Conservation (phyloP, 2,888 invertebrate species). For the Caenorhabditis plicata region DNA sequence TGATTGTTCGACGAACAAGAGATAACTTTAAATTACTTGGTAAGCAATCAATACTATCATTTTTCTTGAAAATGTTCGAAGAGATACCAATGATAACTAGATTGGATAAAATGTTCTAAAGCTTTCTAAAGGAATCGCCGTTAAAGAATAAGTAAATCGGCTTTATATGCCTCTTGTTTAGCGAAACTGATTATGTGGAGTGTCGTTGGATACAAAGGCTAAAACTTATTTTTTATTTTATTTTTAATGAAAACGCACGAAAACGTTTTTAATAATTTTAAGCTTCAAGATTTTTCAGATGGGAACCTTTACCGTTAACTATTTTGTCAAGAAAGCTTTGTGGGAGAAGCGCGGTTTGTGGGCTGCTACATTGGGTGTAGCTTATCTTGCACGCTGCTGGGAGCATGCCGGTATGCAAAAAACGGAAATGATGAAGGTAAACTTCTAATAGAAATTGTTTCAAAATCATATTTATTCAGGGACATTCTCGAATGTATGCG, state of each 20-base stretch:
- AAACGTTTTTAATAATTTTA: too few relatives aligned
- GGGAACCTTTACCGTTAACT: conserved; percentile 58
- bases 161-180: too few relatives aligned
- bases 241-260: too few relatives aligned
- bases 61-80: too few relatives aligned
- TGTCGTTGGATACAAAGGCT: neutral
- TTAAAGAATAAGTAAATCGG: too few relatives aligned
- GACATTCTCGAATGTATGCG: conserved; percentile 53
- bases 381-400: conserved; percentile 50
- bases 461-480: conserved; percentile 18
- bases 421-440: conserved; percentile 56
- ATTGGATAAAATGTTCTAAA: too few relatives aligned
- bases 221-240: neutral
- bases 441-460: neutral
- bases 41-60: too few relatives aligned
- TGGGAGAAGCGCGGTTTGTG: conserved; percentile 42
- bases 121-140: too few relatives aligned
- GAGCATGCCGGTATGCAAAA: conserved; percentile 46
- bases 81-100: too few relatives aligned
- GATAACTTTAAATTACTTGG: too few relatives aligned
- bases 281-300: conserved; percentile 29
- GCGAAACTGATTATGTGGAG: conserved; percentile 1
- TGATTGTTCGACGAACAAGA: too few relatives aligned
- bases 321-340: conserved; percentile 41
- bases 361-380: conserved; percentile 31